phyloP scores from a whole-genome alignment of 92 coral and sea anemone species.

The Epizoanthus scotinus region DNA sequence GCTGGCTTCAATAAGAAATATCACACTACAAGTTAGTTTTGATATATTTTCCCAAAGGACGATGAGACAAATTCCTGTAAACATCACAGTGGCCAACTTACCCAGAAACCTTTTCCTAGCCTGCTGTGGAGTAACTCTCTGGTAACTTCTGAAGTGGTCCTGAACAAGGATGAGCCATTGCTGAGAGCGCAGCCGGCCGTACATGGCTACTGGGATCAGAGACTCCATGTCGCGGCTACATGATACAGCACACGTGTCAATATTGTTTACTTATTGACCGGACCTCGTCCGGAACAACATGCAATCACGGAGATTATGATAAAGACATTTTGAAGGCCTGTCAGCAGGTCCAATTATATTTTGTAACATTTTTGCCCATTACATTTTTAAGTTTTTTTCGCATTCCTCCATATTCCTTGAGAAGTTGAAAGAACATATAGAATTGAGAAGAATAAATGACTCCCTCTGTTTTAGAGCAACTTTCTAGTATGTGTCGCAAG shows the following conservation, averaged over 20 bases:
- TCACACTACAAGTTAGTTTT: no score
- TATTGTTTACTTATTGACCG: not conserved
- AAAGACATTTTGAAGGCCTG: not conserved
- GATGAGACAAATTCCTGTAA: not conserved
- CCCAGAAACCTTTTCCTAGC: slow-evolving; percentile 85
- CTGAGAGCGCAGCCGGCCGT: slow-evolving; percentile 72
- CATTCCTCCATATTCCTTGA: not conserved
- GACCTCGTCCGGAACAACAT: not conserved
- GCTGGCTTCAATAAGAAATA: no score
- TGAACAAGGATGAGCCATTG: slow-evolving; percentile 96
- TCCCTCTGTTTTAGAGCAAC: no score
- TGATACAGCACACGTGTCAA: not conserved
- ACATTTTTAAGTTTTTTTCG: no score
- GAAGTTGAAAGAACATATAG: no score
- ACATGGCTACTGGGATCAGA: slow-evolving; percentile 75
- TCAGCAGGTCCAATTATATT: not conserved
- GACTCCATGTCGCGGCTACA: slow-evolving; percentile 76
- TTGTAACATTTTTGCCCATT: not conserved
- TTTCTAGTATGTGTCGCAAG: no score
- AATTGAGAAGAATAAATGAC: no score
- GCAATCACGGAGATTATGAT: no score
- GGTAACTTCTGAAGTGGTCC: slow-evolving; percentile 86
- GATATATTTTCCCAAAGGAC: not conserved
- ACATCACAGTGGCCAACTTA: slow-evolving; percentile 38
- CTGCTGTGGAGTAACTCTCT: slow-evolving; percentile 76